Conservation (phyloP, 2,113 vertebrate genomes). For the Macroglossus sobrinus region DNA sequence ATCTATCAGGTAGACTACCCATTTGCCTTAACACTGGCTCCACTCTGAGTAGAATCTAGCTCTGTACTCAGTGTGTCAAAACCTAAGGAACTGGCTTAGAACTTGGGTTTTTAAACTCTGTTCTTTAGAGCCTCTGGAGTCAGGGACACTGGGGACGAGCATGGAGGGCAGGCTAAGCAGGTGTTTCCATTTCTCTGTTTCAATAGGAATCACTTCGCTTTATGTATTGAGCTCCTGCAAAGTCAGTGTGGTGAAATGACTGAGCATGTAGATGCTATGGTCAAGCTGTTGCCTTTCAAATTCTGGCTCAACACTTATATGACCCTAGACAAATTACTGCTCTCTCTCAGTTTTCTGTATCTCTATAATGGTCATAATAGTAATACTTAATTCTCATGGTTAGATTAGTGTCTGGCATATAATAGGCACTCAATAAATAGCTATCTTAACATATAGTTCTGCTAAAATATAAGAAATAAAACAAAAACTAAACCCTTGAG, state of each 20-base stretch:
- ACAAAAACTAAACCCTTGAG: neutral
- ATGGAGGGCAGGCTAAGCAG: neutral
- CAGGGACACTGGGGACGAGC: neutral
- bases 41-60: neutral
- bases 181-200: neutral
- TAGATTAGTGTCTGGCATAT: neutral
- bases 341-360: neutral
- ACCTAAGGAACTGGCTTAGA: neutral
- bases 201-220: neutral
- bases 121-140: neutral
- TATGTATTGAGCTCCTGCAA: neutral
- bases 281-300: neutral
- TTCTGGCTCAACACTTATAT: neutral
- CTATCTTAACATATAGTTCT: neutral
- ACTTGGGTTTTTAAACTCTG: neutral
- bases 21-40: neutral
- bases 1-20: neutral
- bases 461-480: slow-evolving; percentile 2
- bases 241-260: neutral
- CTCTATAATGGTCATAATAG: neutral
- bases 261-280: neutral
- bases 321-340: neutral
- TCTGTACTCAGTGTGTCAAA: neutral
- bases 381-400: neutral
- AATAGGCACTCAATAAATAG: neutral